Base-by-base conservation (phyloP, 1,140 invertebrate species). In the Capitella teleta region DNA sequence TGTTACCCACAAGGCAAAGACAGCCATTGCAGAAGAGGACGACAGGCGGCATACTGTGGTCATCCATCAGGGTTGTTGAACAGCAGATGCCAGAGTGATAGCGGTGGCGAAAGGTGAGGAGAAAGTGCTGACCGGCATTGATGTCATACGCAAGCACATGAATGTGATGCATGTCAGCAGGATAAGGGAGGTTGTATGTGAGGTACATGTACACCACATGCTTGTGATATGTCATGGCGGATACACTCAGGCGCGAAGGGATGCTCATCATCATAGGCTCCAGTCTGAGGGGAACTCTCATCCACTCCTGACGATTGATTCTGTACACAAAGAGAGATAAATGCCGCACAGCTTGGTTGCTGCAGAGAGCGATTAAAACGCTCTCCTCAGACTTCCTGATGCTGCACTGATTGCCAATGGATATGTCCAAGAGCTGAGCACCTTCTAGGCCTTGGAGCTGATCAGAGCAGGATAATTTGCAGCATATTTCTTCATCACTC, bases 151-250 rank as follows among this genome's bases (percentile, higher is more conserved):
- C 62, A 25, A 68, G 57, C 21, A 68, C 62, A 53, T 64, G 64
- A 28, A 66, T 64, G 36, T 64, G 64, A 30, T 66, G 53, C 61
- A 68, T 64, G 44, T 68, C 64, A 16, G 64, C 64, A 6, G 66
- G 66, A 44, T 66, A 68, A 6, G 66, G 66, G 47, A 68, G 64
- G 30, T 60, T 64, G 16, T 62, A 63, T 47, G 63, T 63, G 5
- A 68, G 49, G 40, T 65, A 68, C 57, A 68, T 57, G 47, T 65
- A 68, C 6, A 68, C 51, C 28, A 58, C 54, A 19, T 59, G 59
- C 38, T 65, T 60, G 42, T 63, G 52, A 6, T 57, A 51, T 16
- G 66, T 55, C 51, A 65, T 55, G 48, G 56, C 64, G 40, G 63
- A 63, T 0, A 68, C 57, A n/a, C 59, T 62, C 46, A 64, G 64